Percentiles rank a stretch among this genome's conserved stretches.
These are phyloP conservation scores for Mormyrus lacerda DNA, from an alignment of 2,113 vertebrate species.

Conservation along the genomic window DNA sequence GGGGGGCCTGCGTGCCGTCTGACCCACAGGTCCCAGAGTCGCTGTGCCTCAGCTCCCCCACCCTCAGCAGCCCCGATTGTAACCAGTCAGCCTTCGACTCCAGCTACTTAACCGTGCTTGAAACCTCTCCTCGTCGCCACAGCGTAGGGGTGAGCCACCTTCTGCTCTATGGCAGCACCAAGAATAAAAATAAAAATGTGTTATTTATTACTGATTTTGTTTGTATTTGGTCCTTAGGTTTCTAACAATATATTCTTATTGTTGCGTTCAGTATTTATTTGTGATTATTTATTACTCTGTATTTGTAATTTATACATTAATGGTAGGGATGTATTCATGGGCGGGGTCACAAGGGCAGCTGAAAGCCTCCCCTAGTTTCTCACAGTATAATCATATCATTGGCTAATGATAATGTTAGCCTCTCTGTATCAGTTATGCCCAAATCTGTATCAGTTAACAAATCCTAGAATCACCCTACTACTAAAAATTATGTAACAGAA, in stretches of 20 bases:
- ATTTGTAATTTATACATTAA: neutral
- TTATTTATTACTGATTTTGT: neutral
- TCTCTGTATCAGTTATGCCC: no score
- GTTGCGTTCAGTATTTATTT: neutral
- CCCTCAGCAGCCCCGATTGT: slow-evolving; percentile 76
- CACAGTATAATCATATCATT: neutral
- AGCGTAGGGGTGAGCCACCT: slow-evolving; percentile 79
- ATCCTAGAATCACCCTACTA: neutral
- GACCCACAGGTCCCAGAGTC: slow-evolving; percentile 71
- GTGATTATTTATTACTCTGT: neutral
- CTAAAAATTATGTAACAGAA: neutral
- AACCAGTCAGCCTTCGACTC: slow-evolving; percentile 73
- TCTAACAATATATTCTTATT: neutral
- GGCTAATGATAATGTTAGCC: neutral
- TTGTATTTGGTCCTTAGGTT: neutral
- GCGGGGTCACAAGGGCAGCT: neutral
- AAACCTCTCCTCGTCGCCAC: slow-evolving; percentile 72
- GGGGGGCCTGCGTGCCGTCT: slow-evolving; percentile 26
- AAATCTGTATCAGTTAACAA: no score
- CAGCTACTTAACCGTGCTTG: slow-evolving; percentile 58
- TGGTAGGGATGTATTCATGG: neutral
- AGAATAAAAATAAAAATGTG: neutral
- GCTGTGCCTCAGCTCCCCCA: slow-evolving; percentile 86
- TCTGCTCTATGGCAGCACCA: neutral
- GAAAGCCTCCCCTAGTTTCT: neutral